These are phyloP conservation scores for Aviceda subcristata DNA, from an alignment of 2,113 vertebrate genomes.

Conservation along the genomic window DNA sequence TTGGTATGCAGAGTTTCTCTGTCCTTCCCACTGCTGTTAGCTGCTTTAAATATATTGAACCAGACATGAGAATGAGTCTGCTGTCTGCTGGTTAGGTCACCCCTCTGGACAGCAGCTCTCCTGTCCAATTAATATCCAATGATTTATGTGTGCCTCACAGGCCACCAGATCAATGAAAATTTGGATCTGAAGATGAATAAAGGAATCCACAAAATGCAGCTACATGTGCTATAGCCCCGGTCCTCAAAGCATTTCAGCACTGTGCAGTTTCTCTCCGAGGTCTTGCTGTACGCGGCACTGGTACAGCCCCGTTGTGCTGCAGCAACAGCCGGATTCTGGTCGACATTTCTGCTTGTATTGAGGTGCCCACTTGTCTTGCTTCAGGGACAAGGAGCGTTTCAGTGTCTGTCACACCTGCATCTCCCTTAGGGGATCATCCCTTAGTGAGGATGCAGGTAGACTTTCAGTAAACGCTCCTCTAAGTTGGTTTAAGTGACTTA, in stretches of 20 bases:
- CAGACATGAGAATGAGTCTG: neutral
- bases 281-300: neutral
- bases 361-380: neutral
- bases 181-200: neutral
- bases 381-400: neutral
- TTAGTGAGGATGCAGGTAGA: neutral
- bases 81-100: neutral
- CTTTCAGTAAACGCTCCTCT: neutral
- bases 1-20: neutral
- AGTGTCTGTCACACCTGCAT: neutral
- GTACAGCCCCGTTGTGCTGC: neutral
- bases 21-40: neutral
- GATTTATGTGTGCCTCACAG: neutral
- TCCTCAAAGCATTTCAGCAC: neutral
- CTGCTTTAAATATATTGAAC: neutral
- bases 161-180: neutral
- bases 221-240: neutral
- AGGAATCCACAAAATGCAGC: neutral
- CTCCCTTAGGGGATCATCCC: neutral
- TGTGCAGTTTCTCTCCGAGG: neutral
- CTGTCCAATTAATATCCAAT: neutral
- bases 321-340: neutral
- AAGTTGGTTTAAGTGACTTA: neutral
- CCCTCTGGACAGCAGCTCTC: neutral
- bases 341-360: fast-evolving